Conservation (phyloP, 2,797 vertebrate genomes). For the Micropoecilia bifurca region DNA sequence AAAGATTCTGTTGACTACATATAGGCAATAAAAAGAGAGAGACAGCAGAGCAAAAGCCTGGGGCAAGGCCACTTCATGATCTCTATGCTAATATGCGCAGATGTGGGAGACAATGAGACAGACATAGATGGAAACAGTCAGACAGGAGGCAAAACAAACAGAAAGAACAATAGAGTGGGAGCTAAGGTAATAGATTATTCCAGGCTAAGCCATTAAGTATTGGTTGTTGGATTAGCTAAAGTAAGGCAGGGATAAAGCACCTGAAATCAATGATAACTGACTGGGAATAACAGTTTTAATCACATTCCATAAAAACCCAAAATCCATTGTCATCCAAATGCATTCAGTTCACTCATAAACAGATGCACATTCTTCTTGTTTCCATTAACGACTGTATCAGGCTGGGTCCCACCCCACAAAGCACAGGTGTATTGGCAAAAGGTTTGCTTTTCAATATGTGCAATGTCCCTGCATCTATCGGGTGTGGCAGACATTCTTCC, state of each 20-base stretch:
- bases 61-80: conserved; percentile 58
- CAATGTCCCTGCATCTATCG: conserved; percentile 31
- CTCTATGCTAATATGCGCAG: conserved; percentile 42
- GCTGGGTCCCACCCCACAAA: conserved; percentile 43
- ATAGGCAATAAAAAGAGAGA: conserved; percentile 16
- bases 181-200: conserved; percentile 52
- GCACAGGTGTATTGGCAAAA: conserved; percentile 57
- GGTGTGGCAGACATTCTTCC: conserved; percentile 31
- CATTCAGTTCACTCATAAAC: conserved; percentile 13
- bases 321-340: conserved; percentile 19
- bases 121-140: conserved; percentile 40
- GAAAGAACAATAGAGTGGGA: conserved; percentile 48
- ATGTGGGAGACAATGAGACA: conserved; percentile 52
- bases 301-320: conserved; percentile 11
- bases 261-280: conserved; percentile 41
- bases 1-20: conserved; percentile 26
- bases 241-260: conserved; percentile 51
- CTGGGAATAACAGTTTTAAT: conserved; percentile 9
- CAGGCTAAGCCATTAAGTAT: conserved; percentile 53
- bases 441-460: conserved; percentile 45
- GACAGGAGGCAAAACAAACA: conserved; percentile 45
- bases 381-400: conserved; percentile 59
- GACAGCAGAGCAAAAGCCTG: conserved; percentile 49
- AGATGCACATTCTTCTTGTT: conserved; percentile 39
- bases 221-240: conserved; percentile 52